Base-by-base conservation (phyloP, 2,113 vertebrate species). In the Numida meleagris region DNA sequence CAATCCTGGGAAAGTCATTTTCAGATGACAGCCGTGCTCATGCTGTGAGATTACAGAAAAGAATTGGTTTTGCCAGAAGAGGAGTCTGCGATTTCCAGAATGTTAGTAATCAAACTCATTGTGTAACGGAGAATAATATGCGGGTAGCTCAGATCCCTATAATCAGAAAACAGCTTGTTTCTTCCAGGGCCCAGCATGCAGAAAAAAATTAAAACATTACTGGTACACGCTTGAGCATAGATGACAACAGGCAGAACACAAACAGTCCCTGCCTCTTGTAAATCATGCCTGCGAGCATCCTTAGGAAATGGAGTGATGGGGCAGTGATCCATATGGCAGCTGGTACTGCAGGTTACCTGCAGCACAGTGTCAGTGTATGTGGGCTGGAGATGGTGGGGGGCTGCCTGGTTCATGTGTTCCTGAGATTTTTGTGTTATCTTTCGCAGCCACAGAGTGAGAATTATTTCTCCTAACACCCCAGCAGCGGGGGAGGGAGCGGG, bases 391-490 rank as follows among this genome's bases (percentile, higher is more conserved):
- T 8, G 19, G 80, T 86, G 75, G 85, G 87, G 45, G 4, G 19
- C 82, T 83, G 82, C 65, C 78, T 97, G 85, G 55, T 77, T 96
- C 77, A 61, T 74, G 58, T 66, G 59, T 91, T 94, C 79, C 89
- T 82, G 70, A 95, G 94, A 95, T 95, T 86, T 92, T 93, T 96
- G 67, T 80, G 33, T 95, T 96, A 94, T 94, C 94, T 93, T 94
- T 93, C 93, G 73, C 86, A 96, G 91, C 38, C 82, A 83, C 71
- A 72, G 57, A 83, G 73, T 62, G 68, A 92, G 82, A 43, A 80
- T 94, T 89, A 92, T 94, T 94, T 94, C 67, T 94, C 55, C 78
- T 80, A 62, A 77, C 62, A 63, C 62, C 58, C n/a, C 48, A 82
- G 71, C 82, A 91, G 67, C 4, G 34, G 63, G 71, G 71, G 71